Evolutionary conservation across 2,888 invertebrate species (phyloP).

Genomic region (Lasioglossum zephyrum): DNA sequence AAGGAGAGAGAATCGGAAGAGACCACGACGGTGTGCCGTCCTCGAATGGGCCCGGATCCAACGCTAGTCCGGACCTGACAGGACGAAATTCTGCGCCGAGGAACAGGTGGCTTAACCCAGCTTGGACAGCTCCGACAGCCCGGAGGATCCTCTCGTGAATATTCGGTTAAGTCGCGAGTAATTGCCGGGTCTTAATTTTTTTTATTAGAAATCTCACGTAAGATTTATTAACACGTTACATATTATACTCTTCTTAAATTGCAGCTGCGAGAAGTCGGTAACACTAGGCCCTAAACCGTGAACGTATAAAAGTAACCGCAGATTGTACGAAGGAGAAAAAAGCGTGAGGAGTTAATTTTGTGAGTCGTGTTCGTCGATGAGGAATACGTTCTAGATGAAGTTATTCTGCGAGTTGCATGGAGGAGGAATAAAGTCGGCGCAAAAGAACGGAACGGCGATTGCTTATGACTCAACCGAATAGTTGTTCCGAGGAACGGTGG

Average conservation of each 20-base stretch:
- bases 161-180: not conserved
- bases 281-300: too few species aligned
- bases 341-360: not conserved
- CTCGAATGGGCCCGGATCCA: not conserved
- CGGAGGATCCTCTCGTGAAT: not conserved
- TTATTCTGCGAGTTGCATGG: not conserved
- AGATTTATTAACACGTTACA: too few species aligned
- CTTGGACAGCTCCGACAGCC: not conserved
- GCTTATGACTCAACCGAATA: constrained; percentile 10
- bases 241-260: too few species aligned
- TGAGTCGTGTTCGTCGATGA: not conserved
- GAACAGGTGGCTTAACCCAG: not conserved
- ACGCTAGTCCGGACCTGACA: not conserved
- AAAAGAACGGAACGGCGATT: constrained; percentile 5
- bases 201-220: not conserved
- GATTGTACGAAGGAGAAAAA: too few species aligned
- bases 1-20: not conserved
- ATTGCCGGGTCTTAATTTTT: not conserved
- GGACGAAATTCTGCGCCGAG: not conserved
- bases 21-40: not conserved
- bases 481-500: constrained; percentile 14
- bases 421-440: not conserved
- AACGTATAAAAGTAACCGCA: too few species aligned
- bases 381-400: not conserved
- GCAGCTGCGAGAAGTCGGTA: too few species aligned